Evolutionary conservation across 2,888 invertebrate genomes (phyloP).

Genomic region (Hipparchia sbordonii): DNA sequence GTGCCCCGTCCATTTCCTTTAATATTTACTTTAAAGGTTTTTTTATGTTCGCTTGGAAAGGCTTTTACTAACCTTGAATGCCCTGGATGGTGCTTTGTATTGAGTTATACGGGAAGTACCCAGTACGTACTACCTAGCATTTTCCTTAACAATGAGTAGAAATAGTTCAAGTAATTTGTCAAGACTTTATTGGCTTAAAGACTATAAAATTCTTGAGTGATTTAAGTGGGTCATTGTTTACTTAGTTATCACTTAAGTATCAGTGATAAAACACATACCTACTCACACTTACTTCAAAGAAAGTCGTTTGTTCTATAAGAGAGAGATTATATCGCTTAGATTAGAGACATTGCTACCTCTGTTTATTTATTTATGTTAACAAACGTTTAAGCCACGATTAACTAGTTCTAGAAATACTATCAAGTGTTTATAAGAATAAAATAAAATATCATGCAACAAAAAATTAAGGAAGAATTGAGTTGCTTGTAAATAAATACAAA

Average conservation of each 20-base stretch:
- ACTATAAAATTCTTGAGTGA: slow-evolving; percentile 3
- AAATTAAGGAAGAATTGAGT: too few relatives aligned
- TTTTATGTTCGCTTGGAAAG: neutral
- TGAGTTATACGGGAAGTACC: neutral
- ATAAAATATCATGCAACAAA: too few relatives aligned
- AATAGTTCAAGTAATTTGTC: slow-evolving; percentile 17
- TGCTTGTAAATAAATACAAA: too few relatives aligned
- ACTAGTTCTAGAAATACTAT: too few relatives aligned
- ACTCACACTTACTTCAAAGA: neutral
- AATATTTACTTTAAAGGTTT: neutral
- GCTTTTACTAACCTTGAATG: neutral
- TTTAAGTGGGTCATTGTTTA: slow-evolving; percentile 17
- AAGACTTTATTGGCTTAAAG: neutral
- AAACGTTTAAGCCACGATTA: too few relatives aligned
- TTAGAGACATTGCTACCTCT: too few relatives aligned
- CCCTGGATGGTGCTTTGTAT: too few relatives aligned
- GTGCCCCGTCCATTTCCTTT: too few relatives aligned
- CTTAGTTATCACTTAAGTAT: slow-evolving; percentile 18
- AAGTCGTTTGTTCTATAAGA: too few relatives aligned
- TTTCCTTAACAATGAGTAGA: neutral
- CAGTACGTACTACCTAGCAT: neutral
- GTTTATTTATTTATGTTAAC: too few relatives aligned
- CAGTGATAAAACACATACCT: neutral
- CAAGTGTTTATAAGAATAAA: too few relatives aligned
- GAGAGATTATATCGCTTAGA: too few relatives aligned